Base-by-base conservation (phyloP, 1,140 invertebrate genomes). In the Muscidifurax raptorellus region DNA sequence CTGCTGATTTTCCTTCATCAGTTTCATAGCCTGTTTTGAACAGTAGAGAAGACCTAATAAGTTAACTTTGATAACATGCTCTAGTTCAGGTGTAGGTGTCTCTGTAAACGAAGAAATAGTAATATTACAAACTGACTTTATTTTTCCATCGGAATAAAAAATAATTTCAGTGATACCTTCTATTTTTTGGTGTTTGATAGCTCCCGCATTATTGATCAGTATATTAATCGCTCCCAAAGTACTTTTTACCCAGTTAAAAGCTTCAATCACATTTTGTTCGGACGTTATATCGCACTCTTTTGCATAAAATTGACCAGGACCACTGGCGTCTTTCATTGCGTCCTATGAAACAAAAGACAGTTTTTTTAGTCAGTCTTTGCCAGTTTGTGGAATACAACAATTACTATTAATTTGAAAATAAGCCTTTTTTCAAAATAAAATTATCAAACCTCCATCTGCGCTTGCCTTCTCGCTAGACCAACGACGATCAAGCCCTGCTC, bases 171-270 rank as follows among this genome's bases (percentile, higher is more conserved):
- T n/a, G 2, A 22, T 59, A 59, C 52, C 52, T 59, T 59, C 52
- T 22, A 59, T 59, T 59, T 59, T 59, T 59, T 59, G 18, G 22
- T 59, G 52, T 1, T 22, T n/a, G 5, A 59, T 7, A 4, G 1
- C 22, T 18, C 95, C 96, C 9, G 96, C 96, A 90, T 96, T 96
- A 87, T 96, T 96, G 3, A 96, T 90, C 77, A 96, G 92, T 25
- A 96, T 92, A 88, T 96, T 94, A 30, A 96, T 91, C 13, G 94
- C 94, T 10, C 95, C 95, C 47, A 95, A 90, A 9, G 90, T 92
- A 2, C 90, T 87, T 75, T 95, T 93, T 12, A 95, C 93, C 92
- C 93, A 94, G 75, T 93, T 86, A 89, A 96, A 96, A 77, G 94
- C 91, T 13, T 90, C 87, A 18, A 93, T 86, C 10, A 96, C 94